A percentile compares a stretch with the other conserved stretches of the same genome.
phyloP scores from a whole-genome alignment of 2,888 invertebrate species.

The Acanthococcus lagerstroemiae region DNA sequence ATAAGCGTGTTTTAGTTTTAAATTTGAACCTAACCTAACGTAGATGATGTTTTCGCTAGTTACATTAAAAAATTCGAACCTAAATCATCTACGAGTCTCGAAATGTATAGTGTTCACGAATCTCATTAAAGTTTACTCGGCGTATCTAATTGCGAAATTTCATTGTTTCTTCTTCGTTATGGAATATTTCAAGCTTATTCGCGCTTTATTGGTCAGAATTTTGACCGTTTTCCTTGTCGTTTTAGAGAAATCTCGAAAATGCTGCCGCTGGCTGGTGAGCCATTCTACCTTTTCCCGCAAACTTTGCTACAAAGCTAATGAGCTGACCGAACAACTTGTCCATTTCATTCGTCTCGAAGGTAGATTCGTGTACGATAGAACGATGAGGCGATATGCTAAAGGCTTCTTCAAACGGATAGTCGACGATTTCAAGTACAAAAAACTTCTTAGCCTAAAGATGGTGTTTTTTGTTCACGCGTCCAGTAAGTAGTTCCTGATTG shows the following conservation, averaged over 20 bases:
- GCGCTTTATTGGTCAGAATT: no score
- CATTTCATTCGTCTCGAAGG: not conserved
- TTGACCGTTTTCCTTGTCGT: no score
- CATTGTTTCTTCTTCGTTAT: no score
- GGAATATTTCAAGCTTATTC: no score
- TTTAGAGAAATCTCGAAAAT: constrained; percentile 9
- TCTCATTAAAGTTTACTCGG: no score
- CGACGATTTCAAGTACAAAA: constrained; percentile 60
- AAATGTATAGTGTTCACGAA: no score
- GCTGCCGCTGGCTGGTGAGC: constrained; percentile 5
- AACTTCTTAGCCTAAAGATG: constrained; percentile 61
- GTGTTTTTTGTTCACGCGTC: constrained; percentile 69
- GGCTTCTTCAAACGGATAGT: constrained; percentile 54
- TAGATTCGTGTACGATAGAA: constrained; percentile 1
- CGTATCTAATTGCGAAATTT: no score
- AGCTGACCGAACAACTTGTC: not conserved
- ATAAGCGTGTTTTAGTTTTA: no score
- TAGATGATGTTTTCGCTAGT: no score
- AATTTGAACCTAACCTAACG: no score
- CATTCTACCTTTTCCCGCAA: not conserved
- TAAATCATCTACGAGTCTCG: no score
- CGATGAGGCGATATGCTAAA: constrained; percentile 38
- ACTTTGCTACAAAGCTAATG: not conserved
- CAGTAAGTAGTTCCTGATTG: constrained; percentile 62
- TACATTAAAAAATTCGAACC: no score